Evolutionary conservation across 2,797 vertebrate species (phyloP).

Genomic region (Sebastes melanostomus): DNA sequence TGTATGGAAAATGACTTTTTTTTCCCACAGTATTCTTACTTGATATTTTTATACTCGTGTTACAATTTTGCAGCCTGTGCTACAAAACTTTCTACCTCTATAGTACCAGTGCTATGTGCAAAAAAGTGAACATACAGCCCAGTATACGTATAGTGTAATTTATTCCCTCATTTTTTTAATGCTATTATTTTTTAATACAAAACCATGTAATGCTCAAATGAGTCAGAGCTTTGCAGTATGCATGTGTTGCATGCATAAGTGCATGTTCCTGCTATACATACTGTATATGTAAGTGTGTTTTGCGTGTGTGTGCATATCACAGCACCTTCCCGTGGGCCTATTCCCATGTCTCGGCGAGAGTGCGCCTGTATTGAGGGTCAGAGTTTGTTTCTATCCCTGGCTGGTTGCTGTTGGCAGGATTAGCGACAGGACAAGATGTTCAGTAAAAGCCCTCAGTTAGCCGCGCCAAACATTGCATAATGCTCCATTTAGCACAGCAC

Average conservation of each 20-base stretch:
- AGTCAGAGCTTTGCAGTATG: not conserved
- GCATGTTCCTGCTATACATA: not conserved
- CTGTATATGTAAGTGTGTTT: not conserved
- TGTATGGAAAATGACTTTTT: no score
- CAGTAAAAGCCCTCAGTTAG: constrained; percentile 72
- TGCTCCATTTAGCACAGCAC: constrained; percentile 78
- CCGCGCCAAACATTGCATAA: constrained; percentile 78
- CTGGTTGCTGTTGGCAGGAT: constrained; percentile 80
- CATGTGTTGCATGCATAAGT: not conserved
- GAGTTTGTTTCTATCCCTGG: constrained; percentile 73
- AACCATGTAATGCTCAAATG: not conserved
- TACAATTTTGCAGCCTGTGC: no score
- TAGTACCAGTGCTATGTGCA: no score
- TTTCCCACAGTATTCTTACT: no score
- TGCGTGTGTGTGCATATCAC: not conserved
- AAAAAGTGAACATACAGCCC: no score
- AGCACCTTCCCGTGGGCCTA: not conserved
- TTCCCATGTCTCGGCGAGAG: constrained; percentile 27
- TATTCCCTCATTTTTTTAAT: not conserved
- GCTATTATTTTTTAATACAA: not conserved
- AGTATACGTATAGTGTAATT: no score
- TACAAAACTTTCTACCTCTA: no score
- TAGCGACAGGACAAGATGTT: constrained; percentile 81
- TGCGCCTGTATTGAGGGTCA: constrained; percentile 67
- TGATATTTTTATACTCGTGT: no score